Base-by-base conservation (phyloP, 2,888 invertebrate genomes). In the Polydrusus cervinus region DNA sequence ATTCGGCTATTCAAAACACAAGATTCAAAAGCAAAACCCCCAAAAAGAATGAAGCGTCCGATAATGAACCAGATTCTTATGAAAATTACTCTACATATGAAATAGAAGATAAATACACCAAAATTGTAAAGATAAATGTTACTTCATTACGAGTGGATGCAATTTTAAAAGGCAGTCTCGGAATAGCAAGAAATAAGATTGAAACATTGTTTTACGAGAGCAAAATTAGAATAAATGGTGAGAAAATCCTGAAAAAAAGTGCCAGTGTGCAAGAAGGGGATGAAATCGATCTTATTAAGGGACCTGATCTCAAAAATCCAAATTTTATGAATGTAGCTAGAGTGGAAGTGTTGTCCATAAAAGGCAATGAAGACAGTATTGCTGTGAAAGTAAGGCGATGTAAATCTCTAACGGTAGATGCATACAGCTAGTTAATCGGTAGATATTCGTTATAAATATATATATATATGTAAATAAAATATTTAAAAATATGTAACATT, bases 121-220 rank as follows among this genome's bases (percentile, higher is more conserved):
- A 93, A 87, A 85, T 93, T 14, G 82, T 93, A 0, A 91, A 90
- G 82, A 87, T 91, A 16, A 90, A 88, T 75, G 88, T 94, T 8
- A 90, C 90, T 71, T 93, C 94, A 0, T 85, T 94, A 82, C 89
- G 95, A 80, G 87, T 93, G 0, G 96, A 96, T 88, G 86, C 89
- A 0, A 84, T 95, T 66, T 80, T 94, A 0, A 95, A 94, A 87
- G 89, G 90, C 45, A 93, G 91, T 16, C 87, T 95, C 13, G 90
- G 90, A 70, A 88, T 94, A 71, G 91, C 94, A 40, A 90, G 95
- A 84, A 94, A 93, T 84, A 96, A 95, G 91, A 89, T 95, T 51
- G 96, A 96, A 84, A 89, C 90, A 66, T 87, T 92, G 62, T 95
- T 96, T 85, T 96, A 95, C 87, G 93, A 93, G 79, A 94, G 93